A percentile compares a stretch with the other conserved stretches of the same genome.
These are phyloP conservation scores for Boleophthalmus pectinirostris DNA, from an alignment of 2,113 vertebrate genomes.

Conservation along the genomic window DNA sequence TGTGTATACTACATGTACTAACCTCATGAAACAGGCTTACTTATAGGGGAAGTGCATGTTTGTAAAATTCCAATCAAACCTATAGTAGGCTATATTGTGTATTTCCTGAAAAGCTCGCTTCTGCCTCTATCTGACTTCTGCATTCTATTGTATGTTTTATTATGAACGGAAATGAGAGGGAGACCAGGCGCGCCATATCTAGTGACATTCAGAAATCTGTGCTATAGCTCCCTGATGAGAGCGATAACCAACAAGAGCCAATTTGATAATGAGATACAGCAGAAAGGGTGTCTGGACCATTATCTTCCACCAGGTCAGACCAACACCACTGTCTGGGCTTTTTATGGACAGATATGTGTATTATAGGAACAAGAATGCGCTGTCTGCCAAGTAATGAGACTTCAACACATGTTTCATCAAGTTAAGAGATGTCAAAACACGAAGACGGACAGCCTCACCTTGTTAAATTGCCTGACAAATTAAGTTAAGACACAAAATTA, in stretches of 20 bases:
- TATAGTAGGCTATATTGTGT: not conserved
- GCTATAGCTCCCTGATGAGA: conserved; percentile 12
- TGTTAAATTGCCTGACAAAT: conserved; percentile 44
- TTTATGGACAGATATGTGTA: conserved; percentile 46
- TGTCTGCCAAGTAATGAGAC: conserved; percentile 41
- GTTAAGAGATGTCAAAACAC: conserved; percentile 14
- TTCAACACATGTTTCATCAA: conserved; percentile 31
- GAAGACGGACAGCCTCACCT: conserved; percentile 21
- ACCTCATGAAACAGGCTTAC: no score
- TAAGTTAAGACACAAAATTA: conserved; percentile 37
- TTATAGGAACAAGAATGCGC: conserved; percentile 40
- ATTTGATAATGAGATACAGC: conserved; percentile 66
- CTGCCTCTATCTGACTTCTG: not conserved
- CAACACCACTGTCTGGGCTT: conserved; percentile 33
- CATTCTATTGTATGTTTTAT: conserved; percentile 23
- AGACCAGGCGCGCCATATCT: conserved; percentile 19
- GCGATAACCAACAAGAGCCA: conserved; percentile 43
- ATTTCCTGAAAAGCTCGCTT: not conserved
- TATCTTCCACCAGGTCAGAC: conserved; percentile 58
- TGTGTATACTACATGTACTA: no score
- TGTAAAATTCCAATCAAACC: not conserved
- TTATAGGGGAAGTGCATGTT: not conserved
- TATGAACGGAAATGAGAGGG: conserved; percentile 31
- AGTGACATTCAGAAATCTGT: conserved; percentile 45
- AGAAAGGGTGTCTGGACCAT: conserved; percentile 48